Conservation (phyloP, 2,113 vertebrate species). For the Atrichornis clamosus region DNA sequence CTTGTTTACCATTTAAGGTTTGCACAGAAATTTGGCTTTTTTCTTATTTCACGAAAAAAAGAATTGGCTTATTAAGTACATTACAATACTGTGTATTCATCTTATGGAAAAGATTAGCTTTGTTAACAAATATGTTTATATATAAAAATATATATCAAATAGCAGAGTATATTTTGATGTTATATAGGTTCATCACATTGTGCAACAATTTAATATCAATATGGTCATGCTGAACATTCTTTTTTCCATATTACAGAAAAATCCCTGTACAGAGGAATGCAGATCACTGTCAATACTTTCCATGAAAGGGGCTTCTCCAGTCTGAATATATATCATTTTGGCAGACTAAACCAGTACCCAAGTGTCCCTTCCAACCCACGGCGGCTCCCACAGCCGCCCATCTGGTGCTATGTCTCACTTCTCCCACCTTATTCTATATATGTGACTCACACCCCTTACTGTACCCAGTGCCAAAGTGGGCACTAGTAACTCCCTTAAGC, state of each 20-base stretch:
- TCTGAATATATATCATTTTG: background rate
- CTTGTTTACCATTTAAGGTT: background rate
- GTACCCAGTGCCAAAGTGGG: background rate
- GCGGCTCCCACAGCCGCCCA: background rate
- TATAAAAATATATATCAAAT: background rate
- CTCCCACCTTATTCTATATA: background rate
- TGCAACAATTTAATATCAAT: background rate
- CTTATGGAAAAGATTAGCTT: background rate
- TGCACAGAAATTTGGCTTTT: background rate
- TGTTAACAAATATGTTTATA: background rate
- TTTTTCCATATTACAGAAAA: background rate
- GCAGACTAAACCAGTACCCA: background rate
- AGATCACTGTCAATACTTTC: background rate
- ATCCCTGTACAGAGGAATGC: background rate
- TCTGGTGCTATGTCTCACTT: background rate
- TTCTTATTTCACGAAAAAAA: background rate
- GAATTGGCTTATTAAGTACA: background rate
- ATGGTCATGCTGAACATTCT: background rate
- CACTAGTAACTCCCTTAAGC: background rate
- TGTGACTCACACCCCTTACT: accelerated
- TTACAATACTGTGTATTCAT: background rate
- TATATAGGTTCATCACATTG: background rate
- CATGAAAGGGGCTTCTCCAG: background rate
- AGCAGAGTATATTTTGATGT: background rate
- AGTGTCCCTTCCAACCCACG: background rate